Percentiles rank a stretch among this genome's conserved stretches.
Conservation (phyloP, 2,797 vertebrate species). For the Glyptemys insculpta region DNA sequence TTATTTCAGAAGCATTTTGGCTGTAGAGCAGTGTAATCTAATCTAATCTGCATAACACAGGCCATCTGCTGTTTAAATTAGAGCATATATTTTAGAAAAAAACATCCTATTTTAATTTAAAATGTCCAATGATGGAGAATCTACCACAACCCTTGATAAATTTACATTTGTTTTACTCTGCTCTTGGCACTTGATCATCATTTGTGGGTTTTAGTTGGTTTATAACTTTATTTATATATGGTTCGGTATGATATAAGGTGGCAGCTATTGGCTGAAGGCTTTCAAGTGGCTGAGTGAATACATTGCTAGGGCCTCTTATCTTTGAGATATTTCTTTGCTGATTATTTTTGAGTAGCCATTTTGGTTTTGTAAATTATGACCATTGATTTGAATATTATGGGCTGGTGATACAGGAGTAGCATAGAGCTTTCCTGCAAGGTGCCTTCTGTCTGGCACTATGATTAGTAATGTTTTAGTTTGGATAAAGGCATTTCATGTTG, state of each 20-base stretch:
- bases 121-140: background rate
- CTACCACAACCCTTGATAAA: background rate
- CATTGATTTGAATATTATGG: background rate
- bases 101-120: background rate
- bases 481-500: background rate
- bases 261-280: background rate
- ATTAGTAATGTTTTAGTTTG: background rate
- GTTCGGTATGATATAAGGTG: background rate
- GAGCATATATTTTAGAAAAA: background rate
- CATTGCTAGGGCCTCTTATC: background rate
- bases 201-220: background rate
- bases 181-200: background rate
- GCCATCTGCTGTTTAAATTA: background rate
- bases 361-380: conserved; percentile 13
- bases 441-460: background rate
- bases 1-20: too few relatives aligned
- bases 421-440: background rate
- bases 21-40: too few relatives aligned
- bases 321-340: conserved; percentile 25
- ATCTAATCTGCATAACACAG: background rate
- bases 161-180: background rate
- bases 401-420: background rate
- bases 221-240: background rate
- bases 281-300: background rate
- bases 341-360: background rate